Evolutionary conservation across 2,888 invertebrate genomes (phyloP).

Genomic region (Campopleginae sp.): DNA sequence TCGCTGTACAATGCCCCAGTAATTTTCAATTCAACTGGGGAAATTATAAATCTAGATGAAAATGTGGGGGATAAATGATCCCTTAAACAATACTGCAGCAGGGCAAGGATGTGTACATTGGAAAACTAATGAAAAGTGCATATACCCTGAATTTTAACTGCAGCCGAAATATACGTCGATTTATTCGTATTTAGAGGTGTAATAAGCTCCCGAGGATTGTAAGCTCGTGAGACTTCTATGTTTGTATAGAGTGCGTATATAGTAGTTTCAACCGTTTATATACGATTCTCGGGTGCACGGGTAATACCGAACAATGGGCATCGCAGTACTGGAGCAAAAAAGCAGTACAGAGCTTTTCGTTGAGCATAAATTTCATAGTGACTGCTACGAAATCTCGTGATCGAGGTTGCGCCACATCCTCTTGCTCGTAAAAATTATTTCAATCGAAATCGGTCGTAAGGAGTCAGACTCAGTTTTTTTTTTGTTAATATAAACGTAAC

Average conservation of each 20-base stretch:
- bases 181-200: conserved; percentile 33
- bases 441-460: background rate
- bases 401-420: background rate
- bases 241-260: conserved; percentile 11
- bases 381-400: conserved; percentile 18
- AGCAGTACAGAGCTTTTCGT: conserved; percentile 1
- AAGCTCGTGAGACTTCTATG: background rate
- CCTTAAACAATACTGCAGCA: conserved; percentile 5
- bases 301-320: conserved; percentile 57
- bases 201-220: conserved; percentile 29
- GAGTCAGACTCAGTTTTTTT: background rate
- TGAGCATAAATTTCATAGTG: conserved; percentile 39
- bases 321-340: conserved; percentile 28
- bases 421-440: conserved; percentile 5
- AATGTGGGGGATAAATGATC: background rate
- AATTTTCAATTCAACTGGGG: conserved; percentile 12
- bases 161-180: conserved; percentile 9
- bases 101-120: background rate
- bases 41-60: conserved; percentile 24
- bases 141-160: conserved; percentile 16
- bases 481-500: too few relatives aligned
- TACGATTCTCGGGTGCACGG: conserved; percentile 22
- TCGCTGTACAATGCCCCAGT: background rate
- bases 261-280: background rate
- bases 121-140: conserved; percentile 21